A percentile compares a stretch with the other conserved stretches of the same genome.
These are phyloP conservation scores for Gyps fulvus DNA, from an alignment of 2,113 vertebrate genomes.

Conservation along the genomic window DNA sequence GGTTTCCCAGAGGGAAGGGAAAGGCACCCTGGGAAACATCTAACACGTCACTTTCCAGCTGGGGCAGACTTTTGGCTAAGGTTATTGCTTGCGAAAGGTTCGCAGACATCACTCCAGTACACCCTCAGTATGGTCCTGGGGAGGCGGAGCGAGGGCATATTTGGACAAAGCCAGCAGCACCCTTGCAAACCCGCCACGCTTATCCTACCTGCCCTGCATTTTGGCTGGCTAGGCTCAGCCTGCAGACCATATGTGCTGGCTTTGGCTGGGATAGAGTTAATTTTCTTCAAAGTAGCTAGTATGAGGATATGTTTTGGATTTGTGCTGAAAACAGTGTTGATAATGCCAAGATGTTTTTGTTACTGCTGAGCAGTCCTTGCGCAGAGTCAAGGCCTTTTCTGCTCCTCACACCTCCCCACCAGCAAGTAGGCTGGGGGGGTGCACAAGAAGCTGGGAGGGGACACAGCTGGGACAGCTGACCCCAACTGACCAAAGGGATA, in stretches of 20 bases:
- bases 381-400: no score
- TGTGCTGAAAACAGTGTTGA: no score
- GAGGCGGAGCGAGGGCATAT: background rate
- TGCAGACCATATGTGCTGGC: background rate
- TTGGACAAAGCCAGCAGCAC: background rate
- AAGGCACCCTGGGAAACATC: background rate
- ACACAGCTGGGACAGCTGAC: no score
- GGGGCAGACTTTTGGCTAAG: background rate
- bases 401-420: no score
- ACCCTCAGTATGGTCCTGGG: background rate
- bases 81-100: background rate
- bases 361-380: no score
- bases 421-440: no score
- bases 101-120: background rate
- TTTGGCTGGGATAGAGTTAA: no score
- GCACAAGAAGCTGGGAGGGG: no score
- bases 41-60: background rate
- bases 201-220: background rate
- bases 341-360: no score
- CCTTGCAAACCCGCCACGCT: background rate
- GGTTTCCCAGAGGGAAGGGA: background rate
- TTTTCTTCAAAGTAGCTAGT: no score
- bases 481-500: no score
- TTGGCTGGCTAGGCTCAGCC: background rate
- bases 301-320: no score